Evolutionary conservation across 2,888 invertebrate species (phyloP).

Genomic region (Xestoiulus laeticollis): DNA sequence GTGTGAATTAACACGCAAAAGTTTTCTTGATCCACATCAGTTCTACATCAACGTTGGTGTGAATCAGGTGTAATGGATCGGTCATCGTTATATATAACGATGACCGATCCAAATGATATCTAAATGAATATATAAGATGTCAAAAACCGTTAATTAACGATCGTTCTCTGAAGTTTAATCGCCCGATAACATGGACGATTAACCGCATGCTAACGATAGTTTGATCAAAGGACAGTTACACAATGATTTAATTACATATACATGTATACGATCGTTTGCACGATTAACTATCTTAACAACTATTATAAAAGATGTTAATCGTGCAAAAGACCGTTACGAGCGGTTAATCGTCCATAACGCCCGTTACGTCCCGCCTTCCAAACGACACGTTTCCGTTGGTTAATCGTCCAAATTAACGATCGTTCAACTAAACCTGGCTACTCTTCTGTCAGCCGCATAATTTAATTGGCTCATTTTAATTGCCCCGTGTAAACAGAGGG

Average conservation of each 20-base stretch:
- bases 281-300: background rate
- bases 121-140: no score
- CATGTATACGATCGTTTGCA: background rate
- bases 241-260: background rate
- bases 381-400: background rate
- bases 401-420: background rate
- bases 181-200: background rate
- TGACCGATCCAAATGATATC: no score
- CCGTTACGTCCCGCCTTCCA: background rate
- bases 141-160: background rate
- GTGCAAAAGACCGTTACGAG: background rate
- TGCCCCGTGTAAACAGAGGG: background rate
- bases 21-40: no score
- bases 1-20: no score
- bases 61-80: no score
- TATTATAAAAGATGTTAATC: background rate
- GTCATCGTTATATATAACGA: background rate
- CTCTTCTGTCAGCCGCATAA: background rate
- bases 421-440: background rate
- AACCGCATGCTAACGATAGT: background rate
- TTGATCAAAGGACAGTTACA: background rate
- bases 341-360: background rate
- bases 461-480: conserved; percentile 19
- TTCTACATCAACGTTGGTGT: no score
- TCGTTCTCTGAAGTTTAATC: background rate